Evolutionary conservation across 2,888 invertebrate genomes (phyloP), one percentile per base, ranked within the genome.

Genomic region (Pegoplata infirma): DNA sequence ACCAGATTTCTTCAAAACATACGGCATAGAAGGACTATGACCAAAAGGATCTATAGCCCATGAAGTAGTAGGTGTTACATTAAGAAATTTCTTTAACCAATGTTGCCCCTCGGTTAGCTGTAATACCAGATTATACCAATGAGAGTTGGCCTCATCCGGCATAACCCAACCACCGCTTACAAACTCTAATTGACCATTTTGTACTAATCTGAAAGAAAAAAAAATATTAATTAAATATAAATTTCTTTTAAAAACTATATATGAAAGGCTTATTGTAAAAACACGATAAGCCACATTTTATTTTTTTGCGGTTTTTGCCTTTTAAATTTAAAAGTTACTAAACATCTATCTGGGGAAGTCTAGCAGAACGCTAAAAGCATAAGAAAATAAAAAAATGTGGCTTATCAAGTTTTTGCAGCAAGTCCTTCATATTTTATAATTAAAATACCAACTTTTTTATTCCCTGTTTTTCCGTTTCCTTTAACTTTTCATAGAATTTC

Each of bases 131-230:
- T 97, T 94, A 40, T 94, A 92, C 94, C 97, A 99, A 89, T 99
- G 98, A 0, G 98, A 93, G 85, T 95, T 97, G 0, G 99, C 98
- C 89, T 99, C 99, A 88, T 99, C 99, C 19, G 97, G 95, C 99
- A 99, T 99, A 2, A 99, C 99, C 98, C 99, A 99, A 7, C 98
- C 99, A 0, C 99, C 99, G 0, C 98, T 97, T 0, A 99, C 98
- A 82, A 99, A 95, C 91, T 99, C 99, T 75, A 99, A 89, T 88
- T 98, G 97, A 1, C 96, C 95, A 21, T 93, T 93, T 66, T 94
- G 92, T 3, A 98, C 87, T 53, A 98, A 90, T 81, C 96, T 96
- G 40, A 19, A 66, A 51, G 32, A 10, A 12, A 10, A 10, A 32
- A 10, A 32, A 32, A 6, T 32, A 32, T n/a, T n/a, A 10, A 10